Evolutionary conservation across 2,797 vertebrate species (phyloP).

Genomic region (Ataeniobius toweri): DNA sequence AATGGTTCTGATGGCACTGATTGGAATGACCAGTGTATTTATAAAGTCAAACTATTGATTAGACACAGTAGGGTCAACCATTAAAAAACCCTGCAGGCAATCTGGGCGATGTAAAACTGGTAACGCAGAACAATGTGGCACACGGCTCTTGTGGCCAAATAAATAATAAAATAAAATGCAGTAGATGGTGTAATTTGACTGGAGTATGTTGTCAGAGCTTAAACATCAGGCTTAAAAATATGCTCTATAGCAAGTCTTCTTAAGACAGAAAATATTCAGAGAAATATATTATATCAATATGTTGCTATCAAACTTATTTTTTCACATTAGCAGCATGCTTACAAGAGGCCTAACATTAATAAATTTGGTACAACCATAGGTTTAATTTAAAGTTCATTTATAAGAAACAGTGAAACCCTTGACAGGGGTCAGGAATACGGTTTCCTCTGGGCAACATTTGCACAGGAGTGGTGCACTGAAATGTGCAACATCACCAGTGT

Average conservation of each 20-base stretch:
- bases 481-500: constrained; percentile 1
- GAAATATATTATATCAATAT: too few species aligned
- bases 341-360: background rate
- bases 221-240: background rate
- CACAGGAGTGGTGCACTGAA: background rate
- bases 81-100: background rate
- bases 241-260: background rate
- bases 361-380: background rate
- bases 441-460: background rate
- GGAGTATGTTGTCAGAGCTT: background rate
- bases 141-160: background rate
- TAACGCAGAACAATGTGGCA: background rate
- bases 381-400: background rate
- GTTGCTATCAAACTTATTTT: too few species aligned
- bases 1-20: background rate
- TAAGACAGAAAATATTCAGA: too few species aligned
- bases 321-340: too few species aligned
- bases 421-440: background rate
- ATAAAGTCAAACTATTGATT: background rate
- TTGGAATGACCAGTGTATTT: background rate
- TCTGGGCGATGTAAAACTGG: background rate
- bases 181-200: background rate
- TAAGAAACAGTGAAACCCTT: background rate
- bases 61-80: background rate
- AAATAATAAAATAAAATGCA: background rate